Base-by-base conservation (phyloP, 2,888 invertebrate species). In the Glyphotaelius pellucidus region DNA sequence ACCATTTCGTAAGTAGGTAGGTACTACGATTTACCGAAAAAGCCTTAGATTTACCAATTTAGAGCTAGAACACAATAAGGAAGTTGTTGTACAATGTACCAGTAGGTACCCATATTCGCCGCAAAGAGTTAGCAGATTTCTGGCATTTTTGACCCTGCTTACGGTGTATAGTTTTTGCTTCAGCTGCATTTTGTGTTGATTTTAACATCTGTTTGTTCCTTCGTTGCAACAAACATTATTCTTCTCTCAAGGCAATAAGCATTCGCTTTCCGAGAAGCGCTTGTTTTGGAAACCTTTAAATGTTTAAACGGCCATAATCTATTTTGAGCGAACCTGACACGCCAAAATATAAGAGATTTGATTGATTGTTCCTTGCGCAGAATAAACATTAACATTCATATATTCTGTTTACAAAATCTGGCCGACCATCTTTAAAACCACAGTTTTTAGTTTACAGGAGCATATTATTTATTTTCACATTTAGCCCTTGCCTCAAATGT, bases 201-300 rank as follows among this genome's bases (percentile, higher is more conserved):
- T 67, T 67, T 67, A 67, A 25, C n/a, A 67, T 67, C 30, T 42
- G 86, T 42, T n/a, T 42, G 86, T 86, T 86, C 86, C 42, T 83
- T 15, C 86, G 47, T 14, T 14, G 86, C 86, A 86, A 30, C 30
- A 47, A 86, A 86, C 86, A 86, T 42, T 42, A 30, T 38, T 67
- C 67, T n/a, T 67, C 67, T 67, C 42, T 30, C n/a, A 42, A 47
- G 30, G 86, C 35, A 86, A 86, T 14, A n/a, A 67, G 3, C 42
- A n/a, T n/a, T 14, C 35, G 42, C 19, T 30, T 86, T 42, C 86
- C 30, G 5, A 86, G 85, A 86, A 86, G 19, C 30, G 11, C 14
- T n/a, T 42, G n/a, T 86, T 42, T 86, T 47, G 85, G 86, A 47
- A 86, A 47, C 30, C 86, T 86, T 86, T 42, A 30, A 30, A n/a